phyloP scores from a whole-genome alignment of 2,888 invertebrate species.

The Pyrrhia umbra region DNA sequence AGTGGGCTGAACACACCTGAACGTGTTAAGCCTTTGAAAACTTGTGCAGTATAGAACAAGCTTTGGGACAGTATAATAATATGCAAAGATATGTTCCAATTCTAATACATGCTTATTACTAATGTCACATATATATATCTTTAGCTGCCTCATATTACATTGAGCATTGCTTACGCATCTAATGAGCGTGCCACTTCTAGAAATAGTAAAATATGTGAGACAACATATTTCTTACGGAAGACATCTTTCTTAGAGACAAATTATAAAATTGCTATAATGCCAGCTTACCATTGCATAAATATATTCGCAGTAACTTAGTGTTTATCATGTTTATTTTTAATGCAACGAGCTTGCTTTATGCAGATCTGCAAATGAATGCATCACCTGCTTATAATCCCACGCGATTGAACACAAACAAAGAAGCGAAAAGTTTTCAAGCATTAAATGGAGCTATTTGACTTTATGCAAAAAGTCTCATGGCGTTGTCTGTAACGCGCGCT shows the following conservation, averaged over 20 bases:
- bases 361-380: conserved; percentile 51
- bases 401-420: conserved; percentile 44
- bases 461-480: conserved; percentile 44
- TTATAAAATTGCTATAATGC: conserved; percentile 17
- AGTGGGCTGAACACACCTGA: conserved; percentile 2
- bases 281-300: conserved; percentile 23
- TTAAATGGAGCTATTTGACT: conserved; percentile 43
- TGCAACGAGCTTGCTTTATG: conserved; percentile 18
- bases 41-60: conserved; percentile 11
- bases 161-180: conserved; percentile 9
- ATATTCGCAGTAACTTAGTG: conserved; percentile 19
- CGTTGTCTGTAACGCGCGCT: conserved; percentile 43
- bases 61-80: background rate
- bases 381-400: conserved; percentile 55
- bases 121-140: conserved; percentile 4
- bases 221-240: conserved; percentile 22
- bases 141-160: background rate
- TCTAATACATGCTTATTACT: conserved; percentile 6
- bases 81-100: conserved; percentile 10
- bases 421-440: conserved; percentile 36
- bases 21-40: conserved; percentile 14
- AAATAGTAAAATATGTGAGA: conserved; percentile 16
- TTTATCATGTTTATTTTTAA: conserved; percentile 40
- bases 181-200: conserved; percentile 7
- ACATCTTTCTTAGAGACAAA: conserved; percentile 31